Base-by-base conservation (phyloP, 2,888 invertebrate species). In the Ochropacha duplaris region DNA sequence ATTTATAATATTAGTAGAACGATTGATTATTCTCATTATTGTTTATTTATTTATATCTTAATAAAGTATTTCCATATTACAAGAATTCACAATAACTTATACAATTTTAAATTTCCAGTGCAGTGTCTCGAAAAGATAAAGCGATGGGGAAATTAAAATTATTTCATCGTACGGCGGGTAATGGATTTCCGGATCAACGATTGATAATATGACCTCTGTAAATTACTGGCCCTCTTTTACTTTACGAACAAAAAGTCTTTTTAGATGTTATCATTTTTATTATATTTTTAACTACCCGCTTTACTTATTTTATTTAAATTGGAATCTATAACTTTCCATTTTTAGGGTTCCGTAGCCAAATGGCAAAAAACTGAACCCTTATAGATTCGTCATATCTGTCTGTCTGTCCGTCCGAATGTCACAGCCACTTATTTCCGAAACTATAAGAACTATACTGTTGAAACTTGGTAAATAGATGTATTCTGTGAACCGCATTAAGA, bases 111-210 rank as follows among this genome's bases (percentile, higher is more conserved):
- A 54, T 49, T 55, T 61, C 57, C 58, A 57, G 57, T 62, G 64
- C 66, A 68, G 58, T 65, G 64, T 66, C 63, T 64, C 56, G 65
- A 58, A 66, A 64, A 68, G 70, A 74, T 72, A 71, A 78, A 71
- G 72, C 62, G 70, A 60, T 63, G 59, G 69, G 71, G 71, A 77
- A 76, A 76, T 74, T 72, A 69, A 71, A 71, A 69, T 72, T 65
- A 70, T 70, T 65, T 69, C 65, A 72, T 68, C 63, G 70, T 66
- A 66, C 68, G 57, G 56, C 65, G 65, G 61, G 68, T 79, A 84
- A 80, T 80, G 70, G 76, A 68, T 80, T 79, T 77, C 74, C 75
- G 74, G 78, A 69, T 81, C 75, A 76, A 64, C 69, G 72, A 69
- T 60, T 77, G 71, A 74, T 78, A 76, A 72, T 69, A 68, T 75